Evolutionary conservation across 2,797 vertebrate species (phyloP).

Genomic region (Enteromius thamalakanensis): DNA sequence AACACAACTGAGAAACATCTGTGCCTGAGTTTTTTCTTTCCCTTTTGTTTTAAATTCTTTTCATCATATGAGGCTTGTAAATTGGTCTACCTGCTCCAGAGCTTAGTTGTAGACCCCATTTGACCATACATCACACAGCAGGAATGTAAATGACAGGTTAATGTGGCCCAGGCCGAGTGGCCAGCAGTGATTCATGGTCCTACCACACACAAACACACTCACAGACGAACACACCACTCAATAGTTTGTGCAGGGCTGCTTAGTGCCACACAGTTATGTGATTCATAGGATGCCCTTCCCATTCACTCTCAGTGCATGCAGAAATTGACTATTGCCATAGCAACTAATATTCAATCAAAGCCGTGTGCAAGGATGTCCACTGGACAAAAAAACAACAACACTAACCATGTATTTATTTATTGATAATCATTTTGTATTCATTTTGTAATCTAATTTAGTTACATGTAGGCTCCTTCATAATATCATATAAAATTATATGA

Average conservation of each 20-base stretch:
- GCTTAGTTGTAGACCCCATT: not conserved
- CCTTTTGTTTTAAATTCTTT: slow-evolving; percentile 7
- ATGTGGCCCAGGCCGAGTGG: slow-evolving; percentile 37
- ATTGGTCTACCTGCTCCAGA: slow-evolving; percentile 31
- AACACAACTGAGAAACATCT: slow-evolving; percentile 37
- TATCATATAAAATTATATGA: not conserved
- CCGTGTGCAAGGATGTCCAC: slow-evolving; percentile 3
- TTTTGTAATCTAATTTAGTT: not conserved
- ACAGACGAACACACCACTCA: slow-evolving; percentile 18
- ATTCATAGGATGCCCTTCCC: slow-evolving; percentile 46
- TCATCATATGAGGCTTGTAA: slow-evolving; percentile 29
- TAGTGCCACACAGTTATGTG: slow-evolving; percentile 37
- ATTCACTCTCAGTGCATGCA: slow-evolving; percentile 40
- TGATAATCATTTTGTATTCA: not conserved
- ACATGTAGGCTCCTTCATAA: not conserved
- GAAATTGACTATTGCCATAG: slow-evolving; percentile 32
- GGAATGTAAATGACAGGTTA: slow-evolving; percentile 53
- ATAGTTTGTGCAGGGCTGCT: slow-evolving; percentile 28
- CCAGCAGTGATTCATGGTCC: slow-evolving; percentile 43
- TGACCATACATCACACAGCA: slow-evolving; percentile 44
- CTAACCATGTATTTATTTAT: not conserved
- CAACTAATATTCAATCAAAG: slow-evolving; percentile 33
- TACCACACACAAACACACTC: slow-evolving; percentile 20
- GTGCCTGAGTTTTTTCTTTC: not conserved
- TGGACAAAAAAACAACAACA: slow-evolving; percentile 9